Evolutionary conservation across 1,140 invertebrate genomes (phyloP), one percentile per base, ranked within the genome.

Genomic region (Drosophila guanche): DNA sequence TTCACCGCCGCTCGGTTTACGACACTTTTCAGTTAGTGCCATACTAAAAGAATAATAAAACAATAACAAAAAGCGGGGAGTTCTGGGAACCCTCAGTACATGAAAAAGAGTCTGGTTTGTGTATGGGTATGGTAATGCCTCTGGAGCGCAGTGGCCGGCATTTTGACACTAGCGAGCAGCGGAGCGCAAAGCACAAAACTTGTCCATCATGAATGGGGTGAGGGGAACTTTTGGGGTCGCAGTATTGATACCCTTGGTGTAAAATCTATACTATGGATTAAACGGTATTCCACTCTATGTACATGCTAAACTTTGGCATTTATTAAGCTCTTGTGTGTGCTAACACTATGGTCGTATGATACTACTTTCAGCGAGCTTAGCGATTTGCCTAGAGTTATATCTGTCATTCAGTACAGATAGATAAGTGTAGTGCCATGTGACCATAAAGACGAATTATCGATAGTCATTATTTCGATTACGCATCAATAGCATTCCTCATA

Each of bases 151-250:
- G 42, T 62, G 43, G 63, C 37, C 67, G 67, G 54, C 60, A 74
- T 74, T 74, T 63, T 74, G 70, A 74, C 70, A 74, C 69, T 52
- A 37, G 70, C 53, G 60, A 37, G 51, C 70, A 74, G 52, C 70
- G 27, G 48, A 74, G 51, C 70, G 69, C 50, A 45, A 62, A 73
- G 51, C 70, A 59, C 50, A 45, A 62, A 73, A 56, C 70, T 41
- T 56, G 52, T 29, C 20, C 33, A 40, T 16, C n/a, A 29, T 16
- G 4, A n/a, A 7, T 6, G 41, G 8, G 3, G 5, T 1, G 6
- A 2, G 10, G 4, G 7, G 14, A 16, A 7, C 12, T 10, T 10
- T 37, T 37, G 33, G 33, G 33, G 8, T 20, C 56, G 33, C 52
- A 7, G 12, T 0, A 0, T 7, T 23, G 7, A 45, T 51, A 74